Percentiles rank a stretch among this genome's conserved stretches.
Evolutionary conservation across 2,113 vertebrate species (phyloP).

Genomic region (Dendropsophus ebraccatus): DNA sequence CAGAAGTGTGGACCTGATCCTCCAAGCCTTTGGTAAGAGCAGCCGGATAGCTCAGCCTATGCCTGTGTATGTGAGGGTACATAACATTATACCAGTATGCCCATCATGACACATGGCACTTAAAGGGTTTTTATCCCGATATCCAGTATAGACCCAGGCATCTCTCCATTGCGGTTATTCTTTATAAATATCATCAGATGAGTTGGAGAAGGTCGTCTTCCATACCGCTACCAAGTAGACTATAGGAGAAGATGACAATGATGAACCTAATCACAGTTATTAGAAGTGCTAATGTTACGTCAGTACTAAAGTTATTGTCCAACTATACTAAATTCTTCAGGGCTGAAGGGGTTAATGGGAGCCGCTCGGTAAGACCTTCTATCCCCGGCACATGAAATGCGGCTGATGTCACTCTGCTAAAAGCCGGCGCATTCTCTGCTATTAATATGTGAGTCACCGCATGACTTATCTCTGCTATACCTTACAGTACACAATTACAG

Average conservation of each 20-base stretch:
- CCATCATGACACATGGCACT: not conserved
- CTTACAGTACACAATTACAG: not conserved
- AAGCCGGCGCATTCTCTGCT: conserved; percentile 48
- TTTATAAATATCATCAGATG: no score
- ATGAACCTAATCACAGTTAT: no score
- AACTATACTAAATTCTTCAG: not conserved
- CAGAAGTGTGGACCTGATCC: not conserved
- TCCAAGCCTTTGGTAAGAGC: not conserved
- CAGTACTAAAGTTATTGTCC: not conserved
- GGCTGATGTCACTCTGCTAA: conserved; percentile 49
- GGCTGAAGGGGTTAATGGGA: not conserved
- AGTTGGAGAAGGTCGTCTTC: no score
- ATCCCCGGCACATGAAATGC: conserved; percentile 43
- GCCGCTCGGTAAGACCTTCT: not conserved
- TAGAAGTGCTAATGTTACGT: not conserved
- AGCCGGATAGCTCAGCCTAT: not conserved
- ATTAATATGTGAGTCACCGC: conserved; percentile 52
- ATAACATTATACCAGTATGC: not conserved
- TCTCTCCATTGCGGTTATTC: no score
- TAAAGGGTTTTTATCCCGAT: not conserved
- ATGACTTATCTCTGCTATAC: not conserved
- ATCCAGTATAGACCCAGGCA: not conserved
- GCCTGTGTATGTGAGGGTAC: not conserved
- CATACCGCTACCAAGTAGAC: no score
- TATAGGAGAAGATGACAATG: no score